Evolutionary conservation across 2,888 invertebrate species (phyloP).

Genomic region (Drosophila anceps): DNA sequence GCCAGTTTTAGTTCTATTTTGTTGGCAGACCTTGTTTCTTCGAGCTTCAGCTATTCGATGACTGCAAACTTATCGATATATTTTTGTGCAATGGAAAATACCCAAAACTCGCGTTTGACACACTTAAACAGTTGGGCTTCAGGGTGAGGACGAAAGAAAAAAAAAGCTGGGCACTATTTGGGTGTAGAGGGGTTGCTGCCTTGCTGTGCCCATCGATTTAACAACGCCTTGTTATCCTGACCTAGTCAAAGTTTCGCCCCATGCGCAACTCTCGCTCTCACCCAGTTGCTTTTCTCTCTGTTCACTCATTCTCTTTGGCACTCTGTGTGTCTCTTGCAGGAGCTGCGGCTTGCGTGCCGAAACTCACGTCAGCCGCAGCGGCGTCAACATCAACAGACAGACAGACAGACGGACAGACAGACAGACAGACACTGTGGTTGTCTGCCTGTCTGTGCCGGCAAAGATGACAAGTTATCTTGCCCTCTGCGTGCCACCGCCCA

Average conservation of each 20-base stretch:
- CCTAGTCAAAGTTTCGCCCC: conserved; percentile 64
- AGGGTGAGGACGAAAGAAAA: background rate
- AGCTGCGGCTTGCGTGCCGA: conserved; percentile 36
- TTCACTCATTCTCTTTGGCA: background rate
- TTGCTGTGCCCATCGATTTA: conserved; percentile 65
- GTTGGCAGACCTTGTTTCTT: background rate
- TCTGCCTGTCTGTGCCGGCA: conserved; percentile 20
- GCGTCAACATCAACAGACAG: conserved; percentile 20
- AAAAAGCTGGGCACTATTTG: background rate
- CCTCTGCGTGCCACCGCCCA: background rate
- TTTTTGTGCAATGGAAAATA: conserved; percentile 64
- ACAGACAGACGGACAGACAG: no score
- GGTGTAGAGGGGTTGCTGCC: conserved; percentile 37
- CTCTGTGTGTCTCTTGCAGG: background rate
- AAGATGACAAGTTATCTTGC: conserved; percentile 34
- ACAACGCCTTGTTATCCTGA: conserved; percentile 68
- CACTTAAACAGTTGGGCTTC: conserved; percentile 35
- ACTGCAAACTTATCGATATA: background rate
- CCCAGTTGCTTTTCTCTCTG: background rate
- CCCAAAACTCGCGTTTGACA: conserved; percentile 44
- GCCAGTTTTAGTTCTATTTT: background rate
- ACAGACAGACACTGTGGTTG: conserved; percentile 21
- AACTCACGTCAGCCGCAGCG: conserved; percentile 63
- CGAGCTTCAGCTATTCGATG: background rate
- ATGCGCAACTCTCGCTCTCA: conserved; percentile 44